phyloP scores from a whole-genome alignment of 2,113 vertebrate genomes.

The Gobius niger region DNA sequence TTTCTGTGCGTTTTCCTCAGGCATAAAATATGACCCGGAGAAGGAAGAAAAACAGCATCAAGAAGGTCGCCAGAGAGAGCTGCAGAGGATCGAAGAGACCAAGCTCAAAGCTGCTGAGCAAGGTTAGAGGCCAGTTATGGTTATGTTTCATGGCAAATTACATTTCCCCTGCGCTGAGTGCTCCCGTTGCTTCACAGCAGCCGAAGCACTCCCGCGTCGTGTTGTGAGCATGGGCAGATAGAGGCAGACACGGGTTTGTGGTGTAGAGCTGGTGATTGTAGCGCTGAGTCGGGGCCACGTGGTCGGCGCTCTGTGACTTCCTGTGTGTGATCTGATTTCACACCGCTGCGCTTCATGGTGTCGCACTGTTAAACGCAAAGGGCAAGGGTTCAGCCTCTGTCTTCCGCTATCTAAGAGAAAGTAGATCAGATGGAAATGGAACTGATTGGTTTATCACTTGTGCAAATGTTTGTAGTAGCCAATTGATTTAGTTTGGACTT shows the following conservation, averaged over 20 bases:
- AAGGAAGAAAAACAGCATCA: conserved; percentile 91
- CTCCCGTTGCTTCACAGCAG: background rate
- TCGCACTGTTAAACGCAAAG: background rate
- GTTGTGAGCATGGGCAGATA: background rate
- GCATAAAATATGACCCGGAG: conserved; percentile 93
- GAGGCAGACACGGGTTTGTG: background rate
- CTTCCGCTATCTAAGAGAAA: no score
- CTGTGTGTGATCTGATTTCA: conserved; percentile 16
- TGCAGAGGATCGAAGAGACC: conserved; percentile 94
- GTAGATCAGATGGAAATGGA: no score
- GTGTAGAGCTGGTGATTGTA: background rate
- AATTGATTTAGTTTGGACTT: no score
- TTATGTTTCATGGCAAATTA: background rate
- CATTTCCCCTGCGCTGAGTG: background rate
- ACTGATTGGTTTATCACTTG: no score
- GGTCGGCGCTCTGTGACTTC: conserved; percentile 17
- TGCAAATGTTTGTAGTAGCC: no score
- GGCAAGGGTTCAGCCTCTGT: background rate
- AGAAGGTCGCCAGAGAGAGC: conserved; percentile 89
- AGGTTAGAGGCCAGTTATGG: conserved; percentile 75
- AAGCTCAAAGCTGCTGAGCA: conserved; percentile 90
- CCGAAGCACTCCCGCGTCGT: no score
- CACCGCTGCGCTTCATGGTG: conserved; percentile 4
- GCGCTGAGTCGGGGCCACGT: conserved; percentile 6
- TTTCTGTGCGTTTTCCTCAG: conserved; percentile 60